A percentile compares a stretch with the other conserved stretches of the same genome.
Conservation (phyloP, 2,113 vertebrate genomes). For the Tor tambroides region DNA sequence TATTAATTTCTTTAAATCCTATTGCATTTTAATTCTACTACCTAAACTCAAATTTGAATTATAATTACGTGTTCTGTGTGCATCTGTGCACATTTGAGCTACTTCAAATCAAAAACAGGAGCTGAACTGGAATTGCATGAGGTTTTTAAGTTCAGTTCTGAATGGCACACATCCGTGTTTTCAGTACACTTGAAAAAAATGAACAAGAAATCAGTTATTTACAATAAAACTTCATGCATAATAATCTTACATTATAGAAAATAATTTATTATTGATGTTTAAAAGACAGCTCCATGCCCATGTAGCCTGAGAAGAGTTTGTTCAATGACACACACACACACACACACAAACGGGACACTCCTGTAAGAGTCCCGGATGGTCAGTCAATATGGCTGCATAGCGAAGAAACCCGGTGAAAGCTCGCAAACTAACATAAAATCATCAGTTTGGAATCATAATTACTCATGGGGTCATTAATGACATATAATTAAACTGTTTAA, state of each 20-base stretch:
- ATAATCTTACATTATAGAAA: background rate
- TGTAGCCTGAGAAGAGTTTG: background rate
- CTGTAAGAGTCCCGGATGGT: conserved; percentile 43
- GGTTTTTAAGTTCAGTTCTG: background rate
- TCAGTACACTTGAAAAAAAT: no score
- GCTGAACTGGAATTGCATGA: background rate
- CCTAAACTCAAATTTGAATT: background rate
- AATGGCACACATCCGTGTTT: background rate
- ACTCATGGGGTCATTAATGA: background rate
- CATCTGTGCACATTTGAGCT: no score
- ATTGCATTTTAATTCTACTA: background rate
- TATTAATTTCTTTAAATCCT: background rate
- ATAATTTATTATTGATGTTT: background rate
- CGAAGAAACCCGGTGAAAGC: background rate
- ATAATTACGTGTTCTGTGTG: background rate
- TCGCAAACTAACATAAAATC: background rate
- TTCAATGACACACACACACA: background rate
- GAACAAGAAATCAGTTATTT: background rate
- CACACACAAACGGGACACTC: conserved; percentile 14
- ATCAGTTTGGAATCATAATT: background rate
- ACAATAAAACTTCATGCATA: background rate
- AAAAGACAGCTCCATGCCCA: background rate
- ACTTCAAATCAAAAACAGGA: background rate
- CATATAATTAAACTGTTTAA: background rate
- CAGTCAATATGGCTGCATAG: conserved; percentile 20